A percentile compares a stretch with the other conserved stretches of the same genome.
phyloP scores from a whole-genome alignment of 2,888 invertebrate genomes.

The Lithosia quadra region DNA sequence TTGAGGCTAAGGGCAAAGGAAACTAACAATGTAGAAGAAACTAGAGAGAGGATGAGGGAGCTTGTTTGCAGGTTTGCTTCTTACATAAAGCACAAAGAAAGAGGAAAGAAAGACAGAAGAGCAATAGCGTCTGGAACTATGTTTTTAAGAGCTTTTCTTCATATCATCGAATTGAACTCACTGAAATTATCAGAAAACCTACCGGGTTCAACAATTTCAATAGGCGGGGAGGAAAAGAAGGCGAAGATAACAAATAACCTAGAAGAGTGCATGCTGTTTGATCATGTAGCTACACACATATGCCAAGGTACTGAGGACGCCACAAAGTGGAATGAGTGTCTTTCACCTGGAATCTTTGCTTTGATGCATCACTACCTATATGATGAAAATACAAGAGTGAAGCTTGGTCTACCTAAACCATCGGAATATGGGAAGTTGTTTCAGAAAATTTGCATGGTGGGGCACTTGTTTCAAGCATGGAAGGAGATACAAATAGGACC shows the following conservation, averaged over 20 bases:
- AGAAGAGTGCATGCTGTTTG: constrained; percentile 1
- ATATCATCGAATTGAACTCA: neutral
- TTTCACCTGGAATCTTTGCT: constrained; percentile 20
- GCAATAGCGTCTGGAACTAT: neutral
- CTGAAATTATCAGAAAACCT: constrained; percentile 7
- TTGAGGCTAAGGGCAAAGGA: neutral
- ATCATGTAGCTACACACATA: constrained; percentile 8
- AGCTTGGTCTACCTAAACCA: neutral
- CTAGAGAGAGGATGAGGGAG: neutral
- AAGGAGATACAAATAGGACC: constrained; percentile 3
- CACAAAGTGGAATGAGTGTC: constrained; percentile 41
- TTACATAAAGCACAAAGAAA: neutral
- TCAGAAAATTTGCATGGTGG: neutral
- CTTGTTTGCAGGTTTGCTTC: neutral
- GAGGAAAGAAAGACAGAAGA: neutral
- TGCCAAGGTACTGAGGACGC: constrained; percentile 38
- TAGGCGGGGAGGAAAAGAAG: constrained; percentile 38
- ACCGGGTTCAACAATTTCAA: constrained; percentile 34
- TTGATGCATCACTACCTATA: constrained; percentile 14
- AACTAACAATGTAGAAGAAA: too few species aligned
- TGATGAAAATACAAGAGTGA: neutral
- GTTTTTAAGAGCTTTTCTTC: neutral
- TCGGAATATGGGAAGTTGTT: neutral
- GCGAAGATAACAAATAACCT: constrained; percentile 24
- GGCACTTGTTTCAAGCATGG: neutral